These are phyloP conservation scores for Promerops cafer DNA, from an alignment of 2,113 vertebrate species.

Conservation along the genomic window DNA sequence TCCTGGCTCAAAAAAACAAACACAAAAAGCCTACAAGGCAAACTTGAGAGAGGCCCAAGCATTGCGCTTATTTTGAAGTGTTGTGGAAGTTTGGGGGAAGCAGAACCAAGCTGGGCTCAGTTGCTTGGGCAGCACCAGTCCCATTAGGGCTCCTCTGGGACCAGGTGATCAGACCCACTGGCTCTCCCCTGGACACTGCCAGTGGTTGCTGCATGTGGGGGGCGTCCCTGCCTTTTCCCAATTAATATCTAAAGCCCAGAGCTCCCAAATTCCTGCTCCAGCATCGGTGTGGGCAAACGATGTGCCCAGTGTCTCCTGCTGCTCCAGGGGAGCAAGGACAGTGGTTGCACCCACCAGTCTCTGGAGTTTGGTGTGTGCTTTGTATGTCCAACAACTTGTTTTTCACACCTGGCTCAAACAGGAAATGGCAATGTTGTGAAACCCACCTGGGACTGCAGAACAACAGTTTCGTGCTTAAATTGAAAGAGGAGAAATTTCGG, in stretches of 20 bases:
- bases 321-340: fast-evolving
- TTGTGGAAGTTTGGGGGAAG: neutral
- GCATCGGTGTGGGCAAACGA: fast-evolving
- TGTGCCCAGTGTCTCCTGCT: neutral
- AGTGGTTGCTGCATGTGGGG: fast-evolving
- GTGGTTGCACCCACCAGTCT: neutral
- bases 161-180: fast-evolving
- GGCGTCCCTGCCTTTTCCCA: neutral
- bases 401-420: neutral
- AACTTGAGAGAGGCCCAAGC: conserved; percentile 12
- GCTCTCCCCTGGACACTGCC: neutral
- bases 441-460: neutral
- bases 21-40: conserved; percentile 19
- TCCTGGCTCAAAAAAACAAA: conserved; percentile 45
- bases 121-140: neutral
- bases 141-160: neutral
- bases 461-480: neutral
- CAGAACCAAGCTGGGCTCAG: fast-evolving
- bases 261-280: neutral
- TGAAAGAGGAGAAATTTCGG: neutral
- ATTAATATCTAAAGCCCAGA: neutral
- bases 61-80: neutral
- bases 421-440: fast-evolving
- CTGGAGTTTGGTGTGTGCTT: fast-evolving
- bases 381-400: neutral